phyloP scores from a whole-genome alignment of 2,113 vertebrate species.

The Fregata magnificens region DNA sequence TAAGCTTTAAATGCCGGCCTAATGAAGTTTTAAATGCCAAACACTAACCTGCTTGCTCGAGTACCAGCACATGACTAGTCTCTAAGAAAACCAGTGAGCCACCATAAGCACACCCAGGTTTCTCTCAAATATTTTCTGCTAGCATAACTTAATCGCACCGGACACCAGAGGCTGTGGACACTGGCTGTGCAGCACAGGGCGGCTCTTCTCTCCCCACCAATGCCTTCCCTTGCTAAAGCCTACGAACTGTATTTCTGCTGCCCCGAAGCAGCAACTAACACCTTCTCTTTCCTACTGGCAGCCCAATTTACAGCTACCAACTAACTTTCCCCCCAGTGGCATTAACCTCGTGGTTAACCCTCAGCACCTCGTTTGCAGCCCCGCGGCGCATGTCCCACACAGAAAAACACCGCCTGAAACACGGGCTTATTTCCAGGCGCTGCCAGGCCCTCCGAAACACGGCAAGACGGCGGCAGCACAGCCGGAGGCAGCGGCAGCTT shows the following conservation, averaged over 20 bases:
- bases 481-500: rapidly evolving
- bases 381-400: rapidly evolving
- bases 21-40: background rate
- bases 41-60: background rate
- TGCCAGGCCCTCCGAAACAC: rapidly evolving
- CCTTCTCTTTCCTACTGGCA: background rate
- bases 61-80: rapidly evolving
- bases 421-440: rapidly evolving
- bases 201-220: background rate
- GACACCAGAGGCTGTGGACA: rapidly evolving
- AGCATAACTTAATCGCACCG: rapidly evolving
- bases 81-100: too few relatives aligned
- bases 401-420: background rate
- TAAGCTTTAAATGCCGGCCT: background rate
- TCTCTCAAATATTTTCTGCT: too few relatives aligned
- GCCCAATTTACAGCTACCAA: rapidly evolving
- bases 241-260: background rate
- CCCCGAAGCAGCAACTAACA: rapidly evolving
- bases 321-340: rapidly evolving
- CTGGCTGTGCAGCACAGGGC: rapidly evolving
- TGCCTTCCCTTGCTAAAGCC: background rate
- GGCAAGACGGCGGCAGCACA: rapidly evolving
- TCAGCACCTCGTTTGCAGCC: background rate
- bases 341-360: rapidly evolving
- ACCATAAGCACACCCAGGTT: rapidly evolving